A percentile compares a stretch with the other conserved stretches of the same genome.
These are phyloP conservation scores for Myotis planiceps DNA, from an alignment of 2,797 vertebrate genomes.

Conservation along the genomic window DNA sequence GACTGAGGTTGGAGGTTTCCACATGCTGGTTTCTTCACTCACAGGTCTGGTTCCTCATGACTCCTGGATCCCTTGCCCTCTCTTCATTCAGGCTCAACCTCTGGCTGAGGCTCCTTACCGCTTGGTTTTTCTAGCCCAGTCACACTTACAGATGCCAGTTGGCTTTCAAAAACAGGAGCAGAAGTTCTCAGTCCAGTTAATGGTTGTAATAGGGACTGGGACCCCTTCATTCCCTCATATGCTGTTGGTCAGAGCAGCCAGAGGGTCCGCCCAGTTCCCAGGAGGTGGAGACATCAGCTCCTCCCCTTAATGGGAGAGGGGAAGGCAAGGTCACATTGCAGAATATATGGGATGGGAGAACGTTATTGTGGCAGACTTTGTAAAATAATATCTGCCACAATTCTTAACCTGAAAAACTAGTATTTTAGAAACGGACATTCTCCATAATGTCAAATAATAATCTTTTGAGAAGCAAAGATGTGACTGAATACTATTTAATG, in stretches of 20 bases:
- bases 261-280: too few species aligned
- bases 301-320: background rate
- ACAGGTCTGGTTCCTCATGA: rapidly evolving
- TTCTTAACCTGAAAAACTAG: background rate
- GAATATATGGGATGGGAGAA: background rate
- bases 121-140: background rate
- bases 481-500: background rate
- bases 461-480: background rate
- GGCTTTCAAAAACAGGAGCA: background rate
- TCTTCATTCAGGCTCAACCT: rapidly evolving
- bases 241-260: background rate
- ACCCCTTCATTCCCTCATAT: background rate
- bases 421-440: background rate
- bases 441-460: background rate
- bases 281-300: background rate
- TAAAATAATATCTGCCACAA: background rate
- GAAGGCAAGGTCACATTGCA: background rate
- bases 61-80: rapidly evolving
- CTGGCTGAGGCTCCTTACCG: background rate
- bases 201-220: too few species aligned
- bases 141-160: background rate
- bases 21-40: background rate
- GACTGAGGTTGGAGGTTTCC: background rate
- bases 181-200: background rate
- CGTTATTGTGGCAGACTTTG: background rate